Evolutionary conservation across 2,888 invertebrate genomes (phyloP).

Genomic region (Harmothoe impar): DNA sequence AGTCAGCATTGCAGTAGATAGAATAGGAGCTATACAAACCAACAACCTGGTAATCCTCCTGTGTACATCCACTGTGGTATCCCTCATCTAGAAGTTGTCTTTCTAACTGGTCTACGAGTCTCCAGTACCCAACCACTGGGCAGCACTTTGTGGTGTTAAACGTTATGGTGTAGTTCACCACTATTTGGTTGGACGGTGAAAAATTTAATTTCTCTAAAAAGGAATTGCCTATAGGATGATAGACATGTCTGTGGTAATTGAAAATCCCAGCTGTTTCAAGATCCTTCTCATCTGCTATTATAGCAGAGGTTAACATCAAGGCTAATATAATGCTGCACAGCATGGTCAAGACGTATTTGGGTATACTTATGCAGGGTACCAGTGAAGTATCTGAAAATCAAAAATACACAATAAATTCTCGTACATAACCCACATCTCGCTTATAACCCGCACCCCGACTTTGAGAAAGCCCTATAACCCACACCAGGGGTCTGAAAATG

Average conservation of each 20-base stretch:
- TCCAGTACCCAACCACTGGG: background rate
- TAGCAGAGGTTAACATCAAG: too few species aligned
- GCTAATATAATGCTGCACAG: too few species aligned
- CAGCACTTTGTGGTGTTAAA: background rate
- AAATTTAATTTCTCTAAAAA: background rate
- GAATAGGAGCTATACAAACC: background rate
- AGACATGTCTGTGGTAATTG: background rate
- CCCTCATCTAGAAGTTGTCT: background rate
- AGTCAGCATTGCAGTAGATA: background rate
- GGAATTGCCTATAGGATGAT: background rate
- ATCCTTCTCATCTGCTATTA: too few species aligned
- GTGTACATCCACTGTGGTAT: too few species aligned
- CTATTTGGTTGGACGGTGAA: background rate
- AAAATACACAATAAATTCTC: too few species aligned
- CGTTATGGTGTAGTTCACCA: background rate
- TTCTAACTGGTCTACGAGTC: background rate
- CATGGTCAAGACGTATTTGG: too few species aligned
- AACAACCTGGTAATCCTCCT: background rate
- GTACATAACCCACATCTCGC: too few species aligned
- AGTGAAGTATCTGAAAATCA: too few species aligned
- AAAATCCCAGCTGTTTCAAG: background rate
- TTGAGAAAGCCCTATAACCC: too few species aligned
- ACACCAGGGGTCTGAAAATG: too few species aligned
- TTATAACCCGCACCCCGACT: too few species aligned
- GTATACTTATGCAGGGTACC: too few species aligned